A percentile compares a stretch with the other conserved stretches of the same genome.
Conservation (phyloP, 1,140 invertebrate genomes). For the Drosophila nannoptera region DNA sequence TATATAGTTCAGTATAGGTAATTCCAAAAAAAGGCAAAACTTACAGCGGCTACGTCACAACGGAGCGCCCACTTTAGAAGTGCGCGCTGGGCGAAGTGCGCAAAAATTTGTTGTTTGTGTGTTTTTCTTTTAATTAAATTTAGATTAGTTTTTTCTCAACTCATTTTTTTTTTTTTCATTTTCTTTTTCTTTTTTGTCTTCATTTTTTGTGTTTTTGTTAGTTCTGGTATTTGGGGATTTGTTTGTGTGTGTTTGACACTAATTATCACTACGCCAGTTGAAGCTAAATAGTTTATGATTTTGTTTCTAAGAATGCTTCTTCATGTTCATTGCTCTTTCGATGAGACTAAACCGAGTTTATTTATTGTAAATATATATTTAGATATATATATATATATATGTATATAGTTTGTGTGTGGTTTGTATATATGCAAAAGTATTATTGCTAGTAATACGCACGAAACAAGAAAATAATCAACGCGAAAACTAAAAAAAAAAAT, state of each 20-base stretch:
- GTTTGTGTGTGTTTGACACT: constrained; percentile 76
- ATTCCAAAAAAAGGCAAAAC: constrained; percentile 61
- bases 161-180: constrained; percentile 6
- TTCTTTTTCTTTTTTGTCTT: constrained; percentile 17
- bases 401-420: constrained; percentile 2
- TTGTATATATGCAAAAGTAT: constrained; percentile 57
- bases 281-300: constrained; percentile 63
- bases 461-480: constrained; percentile 34
- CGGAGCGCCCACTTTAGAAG: constrained; percentile 61
- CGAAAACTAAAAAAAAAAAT: constrained; percentile 48
- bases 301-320: constrained; percentile 29
- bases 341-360: constrained; percentile 58
- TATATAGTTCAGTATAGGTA: constrained; percentile 29
- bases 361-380: constrained; percentile 39
- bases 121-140: constrained; percentile 22
- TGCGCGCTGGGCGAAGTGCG: constrained; percentile 44
- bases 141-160: constrained; percentile 16
- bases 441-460: constrained; percentile 73
- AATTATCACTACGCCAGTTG: constrained; percentile 77
- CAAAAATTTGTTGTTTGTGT: constrained; percentile 39
- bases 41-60: constrained; percentile 62
- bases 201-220: constrained; percentile 15
- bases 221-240: constrained; percentile 10
- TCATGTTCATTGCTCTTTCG: constrained; percentile 54
- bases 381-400: constrained; percentile 14